Evolutionary conservation across 1,140 invertebrate species (phyloP).

Genomic region (Thrips palmi): DNA sequence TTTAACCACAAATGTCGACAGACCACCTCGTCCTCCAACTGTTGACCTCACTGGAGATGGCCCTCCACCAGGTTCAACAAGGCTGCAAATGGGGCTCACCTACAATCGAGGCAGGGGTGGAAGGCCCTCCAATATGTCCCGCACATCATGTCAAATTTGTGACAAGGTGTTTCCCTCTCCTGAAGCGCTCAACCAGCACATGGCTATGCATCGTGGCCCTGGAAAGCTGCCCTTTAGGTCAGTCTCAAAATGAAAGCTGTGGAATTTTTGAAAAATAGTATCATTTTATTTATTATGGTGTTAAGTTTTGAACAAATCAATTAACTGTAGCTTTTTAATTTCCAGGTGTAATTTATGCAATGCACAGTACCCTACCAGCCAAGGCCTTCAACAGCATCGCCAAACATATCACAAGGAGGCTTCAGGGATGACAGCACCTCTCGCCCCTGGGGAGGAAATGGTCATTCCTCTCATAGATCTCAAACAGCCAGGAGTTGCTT

Average conservation of each 20-base stretch:
- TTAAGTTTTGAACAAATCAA: background rate
- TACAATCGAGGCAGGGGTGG: conserved; percentile 21
- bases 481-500: conserved; percentile 39
- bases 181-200: conserved; percentile 28
- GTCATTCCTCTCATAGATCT: conserved; percentile 54
- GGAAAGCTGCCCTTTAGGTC: conserved; percentile 30
- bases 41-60: conserved; percentile 33
- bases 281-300: background rate
- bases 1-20: conserved; percentile 22
- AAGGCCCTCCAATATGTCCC: too few relatives aligned
- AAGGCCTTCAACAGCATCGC: conserved; percentile 44
- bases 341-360: conserved; percentile 49
- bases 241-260: conserved; percentile 12
- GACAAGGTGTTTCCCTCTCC: conserved; percentile 30
- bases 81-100: conserved; percentile 10
- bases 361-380: conserved; percentile 44
- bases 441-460: conserved; percentile 30
- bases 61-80: conserved; percentile 18
- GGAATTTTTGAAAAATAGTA: background rate
- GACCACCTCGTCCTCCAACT: conserved; percentile 31
- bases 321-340: conserved; percentile 3
- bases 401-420: conserved; percentile 42
- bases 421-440: conserved; percentile 21
- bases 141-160: conserved; percentile 32
- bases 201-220: conserved; percentile 25